Percentiles rank a stretch among this genome's conserved stretches.
phyloP scores from a whole-genome alignment of 1,140 invertebrate genomes.

The Penaeus indicus region DNA sequence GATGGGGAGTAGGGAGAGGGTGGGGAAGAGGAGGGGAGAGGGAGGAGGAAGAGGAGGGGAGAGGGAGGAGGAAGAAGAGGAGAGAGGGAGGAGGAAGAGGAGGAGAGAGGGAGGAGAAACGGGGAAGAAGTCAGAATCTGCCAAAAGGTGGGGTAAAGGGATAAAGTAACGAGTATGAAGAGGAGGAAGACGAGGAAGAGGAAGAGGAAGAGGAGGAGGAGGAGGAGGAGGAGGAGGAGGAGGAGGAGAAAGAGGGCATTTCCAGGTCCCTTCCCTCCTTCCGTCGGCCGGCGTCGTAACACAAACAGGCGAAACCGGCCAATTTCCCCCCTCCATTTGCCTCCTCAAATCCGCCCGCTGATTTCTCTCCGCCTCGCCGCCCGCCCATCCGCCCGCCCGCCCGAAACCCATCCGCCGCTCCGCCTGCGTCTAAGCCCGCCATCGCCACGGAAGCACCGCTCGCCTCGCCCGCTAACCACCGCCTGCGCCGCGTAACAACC shows the following conservation, averaged over 20 bases:
- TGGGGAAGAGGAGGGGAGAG: constrained; percentile 21
- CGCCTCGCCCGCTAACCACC: no score
- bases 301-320: no score
- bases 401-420: not conserved
- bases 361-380: not conserved
- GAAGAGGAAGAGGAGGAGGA: not conserved
- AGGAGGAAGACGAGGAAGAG: not conserved
- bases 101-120: constrained; percentile 17
- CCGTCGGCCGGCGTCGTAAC: no score
- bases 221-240: not conserved
- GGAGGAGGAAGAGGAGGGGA: constrained; percentile 16
- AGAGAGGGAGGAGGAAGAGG: constrained; percentile 21
- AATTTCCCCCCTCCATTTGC: no score
- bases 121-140: not conserved
- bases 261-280: no score
- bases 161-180: no score
- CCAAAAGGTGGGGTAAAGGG: no score
- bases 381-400: not conserved
- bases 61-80: not conserved
- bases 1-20: constrained; percentile 15
- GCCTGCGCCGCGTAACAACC: no score
- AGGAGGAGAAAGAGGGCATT: no score
- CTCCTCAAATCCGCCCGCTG: no score
- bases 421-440: not conserved
- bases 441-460: no score